Percentiles rank a stretch among this genome's conserved stretches.
phyloP scores from a whole-genome alignment of 2,888 invertebrate genomes.

The Bimastos eiseni region DNA sequence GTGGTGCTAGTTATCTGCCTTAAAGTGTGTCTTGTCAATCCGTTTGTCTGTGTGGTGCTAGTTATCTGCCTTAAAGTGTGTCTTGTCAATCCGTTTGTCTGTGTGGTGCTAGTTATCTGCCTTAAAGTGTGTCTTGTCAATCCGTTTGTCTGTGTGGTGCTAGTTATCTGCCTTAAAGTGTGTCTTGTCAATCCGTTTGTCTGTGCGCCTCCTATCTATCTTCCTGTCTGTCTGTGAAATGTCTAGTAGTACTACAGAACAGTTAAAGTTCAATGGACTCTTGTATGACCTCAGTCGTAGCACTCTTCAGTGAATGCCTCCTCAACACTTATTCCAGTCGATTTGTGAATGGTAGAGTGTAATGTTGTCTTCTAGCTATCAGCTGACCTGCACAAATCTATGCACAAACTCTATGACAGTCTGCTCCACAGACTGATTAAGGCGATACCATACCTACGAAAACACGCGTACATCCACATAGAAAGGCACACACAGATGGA shows the following conservation, averaged over 20 bases:
- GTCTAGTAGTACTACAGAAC: neutral
- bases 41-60: neutral
- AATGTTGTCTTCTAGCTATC: slow-evolving; percentile 13
- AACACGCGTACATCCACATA: neutral
- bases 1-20: too few relatives aligned
- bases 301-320: neutral
- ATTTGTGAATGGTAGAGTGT: neutral
- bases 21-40: too few relatives aligned
- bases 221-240: neutral
- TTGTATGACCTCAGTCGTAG: neutral
- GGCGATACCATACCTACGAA: neutral
- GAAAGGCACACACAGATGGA: neutral
- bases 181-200: neutral
- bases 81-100: too few relatives aligned
- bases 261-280: neutral
- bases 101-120: too few relatives aligned
- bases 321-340: neutral
- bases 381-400: neutral
- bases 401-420: neutral
- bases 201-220: neutral
- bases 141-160: too few relatives aligned
- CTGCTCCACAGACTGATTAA: neutral
- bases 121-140: too few relatives aligned
- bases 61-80: too few relatives aligned
- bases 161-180: too few relatives aligned